Conservation (phyloP, 2,797 vertebrate species). For the Platyrinchus mystaceus region DNA sequence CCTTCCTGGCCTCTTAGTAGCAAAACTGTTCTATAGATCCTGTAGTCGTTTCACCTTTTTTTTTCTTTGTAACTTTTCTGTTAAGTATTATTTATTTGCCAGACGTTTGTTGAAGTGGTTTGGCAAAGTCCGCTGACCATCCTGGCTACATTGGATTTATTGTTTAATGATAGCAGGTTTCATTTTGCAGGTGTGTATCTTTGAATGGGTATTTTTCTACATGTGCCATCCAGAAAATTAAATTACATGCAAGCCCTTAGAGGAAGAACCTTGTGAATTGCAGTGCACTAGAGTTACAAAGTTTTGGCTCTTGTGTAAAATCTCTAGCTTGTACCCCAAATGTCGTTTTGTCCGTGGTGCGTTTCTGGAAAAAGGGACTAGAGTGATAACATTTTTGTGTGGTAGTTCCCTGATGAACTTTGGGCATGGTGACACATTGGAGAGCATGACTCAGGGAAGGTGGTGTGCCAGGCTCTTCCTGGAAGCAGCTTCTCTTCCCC, state of each 20-base stretch:
- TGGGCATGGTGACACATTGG: rapidly evolving
- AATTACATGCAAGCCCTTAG: rapidly evolving
- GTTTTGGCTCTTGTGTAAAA: background rate
- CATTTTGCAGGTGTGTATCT: background rate
- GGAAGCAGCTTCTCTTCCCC: background rate
- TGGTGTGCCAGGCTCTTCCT: background rate
- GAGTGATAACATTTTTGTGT: background rate
- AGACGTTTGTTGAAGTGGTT: background rate
- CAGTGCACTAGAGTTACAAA: background rate
- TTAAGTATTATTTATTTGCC: background rate
- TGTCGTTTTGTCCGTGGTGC: rapidly evolving
- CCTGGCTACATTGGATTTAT: background rate
- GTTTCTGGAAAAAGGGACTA: background rate
- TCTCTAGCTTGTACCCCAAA: background rate
- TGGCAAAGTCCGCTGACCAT: background rate
- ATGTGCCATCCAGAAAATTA: background rate
- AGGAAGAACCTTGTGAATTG: background rate
- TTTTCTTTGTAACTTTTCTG: background rate
- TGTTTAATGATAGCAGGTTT: rapidly evolving
- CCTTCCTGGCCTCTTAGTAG: background rate
- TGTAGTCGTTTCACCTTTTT: background rate
- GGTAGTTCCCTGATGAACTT: background rate
- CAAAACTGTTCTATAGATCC: background rate
- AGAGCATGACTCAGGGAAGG: background rate
- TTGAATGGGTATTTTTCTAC: background rate